Evolutionary conservation across 2,113 vertebrate genomes (phyloP).

Genomic region (Phalacrocorax pelagicus): DNA sequence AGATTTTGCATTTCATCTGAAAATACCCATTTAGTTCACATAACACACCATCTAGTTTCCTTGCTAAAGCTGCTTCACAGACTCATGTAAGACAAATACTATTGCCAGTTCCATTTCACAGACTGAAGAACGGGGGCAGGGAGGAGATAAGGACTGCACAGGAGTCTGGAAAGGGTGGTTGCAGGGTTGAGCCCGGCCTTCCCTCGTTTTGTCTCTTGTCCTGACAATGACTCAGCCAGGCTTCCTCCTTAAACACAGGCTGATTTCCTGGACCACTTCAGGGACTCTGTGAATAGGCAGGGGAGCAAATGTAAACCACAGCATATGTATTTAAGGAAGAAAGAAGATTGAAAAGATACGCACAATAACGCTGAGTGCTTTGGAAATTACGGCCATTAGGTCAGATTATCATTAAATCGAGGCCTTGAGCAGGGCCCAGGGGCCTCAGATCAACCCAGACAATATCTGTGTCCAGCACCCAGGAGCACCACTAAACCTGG

Average conservation of each 20-base stretch:
- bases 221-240: neutral
- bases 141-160: neutral
- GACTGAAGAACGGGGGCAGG: neutral
- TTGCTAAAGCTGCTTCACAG: neutral
- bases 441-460: neutral
- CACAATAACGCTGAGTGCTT: neutral
- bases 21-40: neutral
- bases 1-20: neutral
- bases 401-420: neutral
- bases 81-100: neutral
- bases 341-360: neutral
- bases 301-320: neutral
- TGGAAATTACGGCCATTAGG: conserved; percentile 11
- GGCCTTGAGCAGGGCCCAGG: neutral
- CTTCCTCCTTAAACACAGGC: neutral
- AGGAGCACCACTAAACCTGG: neutral
- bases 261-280: neutral
- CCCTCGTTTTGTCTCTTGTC: neutral
- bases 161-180: neutral
- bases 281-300: neutral
- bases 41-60: neutral
- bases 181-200: neutral
- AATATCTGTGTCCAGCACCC: neutral
- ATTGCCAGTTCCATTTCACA: neutral
- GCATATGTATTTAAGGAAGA: neutral